A percentile compares a stretch with the other conserved stretches of the same genome.
Conservation (phyloP, 2,888 invertebrate genomes). For the Shargacucullia verbasci region DNA sequence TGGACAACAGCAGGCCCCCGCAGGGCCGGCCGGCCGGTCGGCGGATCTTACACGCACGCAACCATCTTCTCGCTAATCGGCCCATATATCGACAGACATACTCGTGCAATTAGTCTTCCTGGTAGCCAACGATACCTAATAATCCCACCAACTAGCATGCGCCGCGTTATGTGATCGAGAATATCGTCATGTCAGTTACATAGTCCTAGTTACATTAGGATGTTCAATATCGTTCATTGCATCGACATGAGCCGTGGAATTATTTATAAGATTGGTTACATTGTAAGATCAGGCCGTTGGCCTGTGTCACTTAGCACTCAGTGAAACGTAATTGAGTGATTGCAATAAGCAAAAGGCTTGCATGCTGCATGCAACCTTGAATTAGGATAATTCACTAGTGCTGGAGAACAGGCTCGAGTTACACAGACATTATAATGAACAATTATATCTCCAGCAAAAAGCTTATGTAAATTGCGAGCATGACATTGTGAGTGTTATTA, state of each 20-base stretch:
- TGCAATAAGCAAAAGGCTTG: constrained; percentile 55
- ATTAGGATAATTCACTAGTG: constrained; percentile 75
- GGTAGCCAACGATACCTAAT: constrained; percentile 71
- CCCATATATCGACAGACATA: constrained; percentile 75
- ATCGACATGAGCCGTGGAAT: constrained; percentile 31
- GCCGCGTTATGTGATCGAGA: constrained; percentile 26
- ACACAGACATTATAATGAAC: constrained; percentile 71
- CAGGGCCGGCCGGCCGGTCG: constrained; percentile 61
- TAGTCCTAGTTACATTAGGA: constrained; percentile 29
- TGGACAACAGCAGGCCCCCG: constrained; percentile 61
- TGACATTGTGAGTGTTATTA: constrained; percentile 71
- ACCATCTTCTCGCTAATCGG: constrained; percentile 82
- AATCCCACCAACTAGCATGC: constrained; percentile 53
- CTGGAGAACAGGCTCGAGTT: constrained; percentile 62
- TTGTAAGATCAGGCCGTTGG: too few relatives aligned
- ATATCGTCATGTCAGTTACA: constrained; percentile 19
- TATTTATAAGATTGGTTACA: constrained; percentile 28
- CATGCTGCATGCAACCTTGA: constrained; percentile 72
- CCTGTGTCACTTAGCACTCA: constrained; percentile 19
- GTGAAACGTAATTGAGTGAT: constrained; percentile 43
- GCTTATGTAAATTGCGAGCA: constrained; percentile 74
- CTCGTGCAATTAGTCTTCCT: constrained; percentile 81
- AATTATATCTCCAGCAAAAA: constrained; percentile 76
- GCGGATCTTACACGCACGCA: constrained; percentile 78
- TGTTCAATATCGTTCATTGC: constrained; percentile 36